Evolutionary conservation across 2,797 vertebrate genomes (phyloP).

Genomic region (Lutjanus campechanus): DNA sequence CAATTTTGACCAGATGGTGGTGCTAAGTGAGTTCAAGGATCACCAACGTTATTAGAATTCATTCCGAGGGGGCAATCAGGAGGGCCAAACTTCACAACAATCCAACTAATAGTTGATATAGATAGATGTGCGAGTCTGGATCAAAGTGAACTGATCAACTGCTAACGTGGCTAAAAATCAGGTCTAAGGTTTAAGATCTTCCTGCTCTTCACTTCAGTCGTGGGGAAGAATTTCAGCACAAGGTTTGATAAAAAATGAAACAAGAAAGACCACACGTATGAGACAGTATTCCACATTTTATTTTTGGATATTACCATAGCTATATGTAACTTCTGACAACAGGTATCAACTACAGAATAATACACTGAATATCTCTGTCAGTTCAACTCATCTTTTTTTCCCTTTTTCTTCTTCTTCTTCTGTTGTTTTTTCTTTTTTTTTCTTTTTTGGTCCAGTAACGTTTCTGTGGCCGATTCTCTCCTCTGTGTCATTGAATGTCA

Average conservation of each 20-base stretch:
- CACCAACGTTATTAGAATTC: too few relatives aligned
- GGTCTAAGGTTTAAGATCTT: background rate
- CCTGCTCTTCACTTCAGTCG: background rate
- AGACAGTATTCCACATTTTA: slow-evolving; percentile 90
- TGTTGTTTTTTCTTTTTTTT: slow-evolving; percentile 53
- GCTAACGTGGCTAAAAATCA: background rate
- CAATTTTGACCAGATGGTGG: too few relatives aligned
- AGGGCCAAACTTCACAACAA: too few relatives aligned
- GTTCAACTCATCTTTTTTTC: slow-evolving; percentile 58
- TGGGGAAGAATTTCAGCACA: background rate
- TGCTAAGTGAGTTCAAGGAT: too few relatives aligned
- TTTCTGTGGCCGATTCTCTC: slow-evolving; percentile 82
- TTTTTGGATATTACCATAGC: slow-evolving; percentile 95
- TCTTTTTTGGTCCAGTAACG: slow-evolving; percentile 93
- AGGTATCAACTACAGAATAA: slow-evolving; percentile 92
- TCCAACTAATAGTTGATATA: too few relatives aligned
- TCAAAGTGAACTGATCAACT: too few relatives aligned
- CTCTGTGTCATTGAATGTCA: slow-evolving; percentile 79
- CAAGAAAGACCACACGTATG: slow-evolving; percentile 27
- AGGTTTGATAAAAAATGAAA: background rate
- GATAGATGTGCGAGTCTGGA: too few relatives aligned
- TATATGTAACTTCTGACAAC: slow-evolving; percentile 95
- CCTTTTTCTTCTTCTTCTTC: slow-evolving; percentile 40
- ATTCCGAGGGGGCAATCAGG: too few relatives aligned
- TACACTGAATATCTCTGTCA: slow-evolving; percentile 80